These are phyloP conservation scores for Pithecia hirsuta DNA, from an alignment of 2,797 vertebrate species.

Conservation along the genomic window DNA sequence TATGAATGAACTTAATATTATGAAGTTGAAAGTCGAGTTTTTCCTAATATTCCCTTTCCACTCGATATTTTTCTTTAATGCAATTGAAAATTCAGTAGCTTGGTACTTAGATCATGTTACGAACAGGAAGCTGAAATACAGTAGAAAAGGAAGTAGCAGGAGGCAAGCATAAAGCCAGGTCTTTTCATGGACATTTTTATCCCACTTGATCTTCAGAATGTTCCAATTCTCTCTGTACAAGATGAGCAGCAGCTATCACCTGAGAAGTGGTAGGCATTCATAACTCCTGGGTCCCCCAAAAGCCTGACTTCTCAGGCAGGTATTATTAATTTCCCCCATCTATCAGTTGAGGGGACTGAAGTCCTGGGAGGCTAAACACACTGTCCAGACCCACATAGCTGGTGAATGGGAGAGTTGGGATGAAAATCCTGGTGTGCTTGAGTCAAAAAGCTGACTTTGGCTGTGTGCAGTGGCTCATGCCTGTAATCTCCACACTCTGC, in stretches of 20 bases:
- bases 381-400: not conserved
- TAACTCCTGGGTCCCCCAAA: not conserved
- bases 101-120: not conserved
- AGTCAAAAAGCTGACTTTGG: not conserved
- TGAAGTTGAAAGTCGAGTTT: not conserved
- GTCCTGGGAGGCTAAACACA: not conserved
- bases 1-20: not conserved
- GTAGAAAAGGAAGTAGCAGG: not conserved
- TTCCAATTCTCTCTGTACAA: not conserved
- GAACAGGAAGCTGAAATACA: not conserved
- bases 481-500: not conserved
- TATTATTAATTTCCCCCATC: not conserved
- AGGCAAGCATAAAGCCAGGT: too few relatives aligned
- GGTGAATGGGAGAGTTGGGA: not conserved
- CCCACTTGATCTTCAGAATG: not conserved
- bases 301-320: not conserved
- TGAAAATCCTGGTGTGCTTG: not conserved
- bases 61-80: not conserved
- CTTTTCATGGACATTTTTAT: fast-evolving
- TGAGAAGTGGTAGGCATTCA: not conserved
- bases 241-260: not conserved
- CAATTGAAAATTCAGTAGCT: not conserved
- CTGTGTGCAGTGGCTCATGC: not conserved
- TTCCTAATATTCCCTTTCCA: not conserved
- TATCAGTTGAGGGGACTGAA: not conserved